These are phyloP conservation scores for Scaptodrosophila lebanonensis DNA, from an alignment of 1,140 invertebrate species.

Conservation along the genomic window DNA sequence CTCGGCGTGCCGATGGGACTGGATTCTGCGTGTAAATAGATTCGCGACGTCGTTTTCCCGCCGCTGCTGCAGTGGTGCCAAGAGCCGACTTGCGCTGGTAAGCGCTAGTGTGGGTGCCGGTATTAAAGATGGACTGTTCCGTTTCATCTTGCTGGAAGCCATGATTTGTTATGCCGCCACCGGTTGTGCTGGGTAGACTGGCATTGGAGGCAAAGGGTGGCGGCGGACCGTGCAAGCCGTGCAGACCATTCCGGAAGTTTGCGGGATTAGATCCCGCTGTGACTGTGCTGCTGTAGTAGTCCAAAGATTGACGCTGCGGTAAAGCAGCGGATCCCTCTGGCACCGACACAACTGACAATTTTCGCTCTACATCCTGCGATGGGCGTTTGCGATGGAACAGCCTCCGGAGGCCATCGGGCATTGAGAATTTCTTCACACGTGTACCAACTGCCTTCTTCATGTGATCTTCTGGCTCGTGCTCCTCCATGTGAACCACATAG, in stretches of 20 bases:
- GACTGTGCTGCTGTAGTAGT: slow-evolving; percentile 75
- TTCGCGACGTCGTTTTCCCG: slow-evolving; percentile 49
- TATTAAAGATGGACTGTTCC: slow-evolving; percentile 23
- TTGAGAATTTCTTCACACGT: slow-evolving; percentile 70
- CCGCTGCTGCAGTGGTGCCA: slow-evolving; percentile 6
- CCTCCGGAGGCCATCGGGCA: slow-evolving; percentile 67
- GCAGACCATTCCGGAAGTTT: slow-evolving; percentile 55
- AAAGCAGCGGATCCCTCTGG: slow-evolving; percentile 52
- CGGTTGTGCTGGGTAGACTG: slow-evolving; percentile 31
- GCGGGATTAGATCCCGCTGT: slow-evolving; percentile 76
- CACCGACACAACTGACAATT: slow-evolving; percentile 65
- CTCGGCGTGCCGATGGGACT: slow-evolving; percentile 41
- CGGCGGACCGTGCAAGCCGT: slow-evolving; percentile 39
- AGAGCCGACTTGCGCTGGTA: slow-evolving; percentile 46
- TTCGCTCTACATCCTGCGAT: slow-evolving; percentile 64
- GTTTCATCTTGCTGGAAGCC: slow-evolving; percentile 56
- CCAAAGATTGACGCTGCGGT: slow-evolving; percentile 41
- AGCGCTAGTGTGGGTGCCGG: slow-evolving; percentile 4
- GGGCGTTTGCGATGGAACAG: slow-evolving; percentile 61
- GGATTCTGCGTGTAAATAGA: slow-evolving; percentile 70
- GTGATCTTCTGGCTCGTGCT: slow-evolving; percentile 46
- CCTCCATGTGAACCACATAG: slow-evolving; percentile 52
- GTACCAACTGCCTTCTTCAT: slow-evolving; percentile 36
- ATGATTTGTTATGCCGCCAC: slow-evolving; percentile 35
- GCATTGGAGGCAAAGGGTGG: slow-evolving; percentile 44